Evolutionary conservation across 2,113 vertebrate genomes (phyloP).

Genomic region (Cololabis saira): DNA sequence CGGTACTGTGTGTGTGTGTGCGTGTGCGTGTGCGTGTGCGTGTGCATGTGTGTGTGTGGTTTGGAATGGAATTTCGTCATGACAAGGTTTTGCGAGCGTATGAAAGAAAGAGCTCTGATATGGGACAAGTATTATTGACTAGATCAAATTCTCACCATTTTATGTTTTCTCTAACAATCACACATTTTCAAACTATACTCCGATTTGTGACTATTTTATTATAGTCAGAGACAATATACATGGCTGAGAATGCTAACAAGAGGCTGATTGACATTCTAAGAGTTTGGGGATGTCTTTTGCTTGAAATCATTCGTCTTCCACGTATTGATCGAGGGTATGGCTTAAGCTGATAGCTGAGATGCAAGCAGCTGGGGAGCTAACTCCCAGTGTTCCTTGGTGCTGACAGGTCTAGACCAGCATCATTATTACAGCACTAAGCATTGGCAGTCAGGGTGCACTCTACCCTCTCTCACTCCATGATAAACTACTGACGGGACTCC

Average conservation of each 20-base stretch:
- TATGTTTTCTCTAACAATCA: background rate
- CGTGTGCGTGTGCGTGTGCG: too few species aligned
- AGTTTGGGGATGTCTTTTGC: conserved; percentile 50
- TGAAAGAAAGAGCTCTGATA: too few species aligned
- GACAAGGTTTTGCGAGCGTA: too few species aligned
- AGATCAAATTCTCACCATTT: background rate
- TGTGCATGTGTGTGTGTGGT: too few species aligned
- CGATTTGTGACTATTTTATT: background rate
- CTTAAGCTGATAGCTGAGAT: conserved; percentile 63
- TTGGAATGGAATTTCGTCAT: too few species aligned
- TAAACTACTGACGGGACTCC: conserved; percentile 76
- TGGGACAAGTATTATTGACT: too few species aligned
- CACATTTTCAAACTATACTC: conserved; percentile 1
- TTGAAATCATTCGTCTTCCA: conserved; percentile 57
- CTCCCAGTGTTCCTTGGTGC: conserved; percentile 56
- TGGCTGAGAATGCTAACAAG: conserved; percentile 37
- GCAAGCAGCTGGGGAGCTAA: conserved; percentile 55
- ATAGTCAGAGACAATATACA: conserved; percentile 1
- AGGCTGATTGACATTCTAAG: conserved; percentile 35
- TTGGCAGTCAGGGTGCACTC: conserved; percentile 70
- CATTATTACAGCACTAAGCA: conserved; percentile 75
- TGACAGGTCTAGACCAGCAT: conserved; percentile 67
- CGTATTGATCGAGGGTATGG: conserved; percentile 59
- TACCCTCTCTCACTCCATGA: conserved; percentile 63
- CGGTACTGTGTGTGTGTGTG: too few species aligned